Evolutionary conservation across 2,113 vertebrate species (phyloP).

Genomic region (Spermophilus dauricus): DNA sequence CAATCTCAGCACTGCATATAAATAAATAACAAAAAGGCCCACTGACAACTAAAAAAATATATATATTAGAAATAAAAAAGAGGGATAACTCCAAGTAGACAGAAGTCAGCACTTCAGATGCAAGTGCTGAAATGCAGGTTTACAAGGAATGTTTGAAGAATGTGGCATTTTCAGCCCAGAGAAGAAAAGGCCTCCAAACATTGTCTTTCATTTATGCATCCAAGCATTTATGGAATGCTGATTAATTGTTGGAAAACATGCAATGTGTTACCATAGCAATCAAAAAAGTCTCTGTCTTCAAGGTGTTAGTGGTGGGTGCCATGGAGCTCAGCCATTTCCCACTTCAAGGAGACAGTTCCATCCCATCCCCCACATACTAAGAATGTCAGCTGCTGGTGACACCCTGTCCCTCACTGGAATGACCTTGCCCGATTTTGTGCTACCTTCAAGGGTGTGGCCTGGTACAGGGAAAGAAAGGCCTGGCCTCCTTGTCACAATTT

Average conservation of each 20-base stretch:
- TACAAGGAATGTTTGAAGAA: neutral
- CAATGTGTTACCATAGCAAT: neutral
- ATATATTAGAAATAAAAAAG: neutral
- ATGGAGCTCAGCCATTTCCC: neutral
- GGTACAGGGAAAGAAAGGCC: neutral
- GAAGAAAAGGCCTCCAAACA: neutral
- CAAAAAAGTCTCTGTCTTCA: neutral
- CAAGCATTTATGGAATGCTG: neutral
- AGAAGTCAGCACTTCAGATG: neutral
- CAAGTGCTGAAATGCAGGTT: neutral
- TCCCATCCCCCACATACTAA: neutral
- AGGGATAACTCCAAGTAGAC: neutral
- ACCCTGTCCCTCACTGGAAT: neutral
- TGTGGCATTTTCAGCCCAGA: neutral
- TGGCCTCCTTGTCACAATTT: neutral
- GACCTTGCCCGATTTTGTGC: accelerated
- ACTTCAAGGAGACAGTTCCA: neutral
- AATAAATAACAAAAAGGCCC: no score
- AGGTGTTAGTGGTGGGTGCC: neutral
- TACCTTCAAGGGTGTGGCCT: neutral
- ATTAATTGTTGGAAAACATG: no score
- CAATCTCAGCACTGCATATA: no score
- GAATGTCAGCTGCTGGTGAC: neutral
- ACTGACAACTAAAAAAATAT: no score
- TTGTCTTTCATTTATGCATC: neutral